Evolutionary conservation across 2,888 invertebrate species (phyloP).

Genomic region (Tethea ocularis): DNA sequence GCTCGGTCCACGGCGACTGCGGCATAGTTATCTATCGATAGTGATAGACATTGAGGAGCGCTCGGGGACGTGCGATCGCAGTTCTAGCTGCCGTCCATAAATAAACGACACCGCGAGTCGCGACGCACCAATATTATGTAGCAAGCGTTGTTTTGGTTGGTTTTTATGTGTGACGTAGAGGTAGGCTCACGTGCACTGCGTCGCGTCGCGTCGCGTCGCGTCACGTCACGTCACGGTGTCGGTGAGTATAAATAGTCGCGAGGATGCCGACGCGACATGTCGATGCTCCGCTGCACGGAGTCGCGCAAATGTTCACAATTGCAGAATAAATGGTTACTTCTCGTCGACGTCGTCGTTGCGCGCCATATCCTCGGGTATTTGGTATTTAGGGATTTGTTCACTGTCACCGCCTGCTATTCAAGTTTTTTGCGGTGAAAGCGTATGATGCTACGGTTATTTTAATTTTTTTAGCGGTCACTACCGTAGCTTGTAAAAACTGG

Average conservation of each 20-base stretch:
- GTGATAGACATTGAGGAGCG: no score
- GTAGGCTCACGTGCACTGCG: not conserved
- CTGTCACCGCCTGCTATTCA: no score
- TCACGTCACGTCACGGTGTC: constrained; percentile 5
- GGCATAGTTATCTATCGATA: no score
- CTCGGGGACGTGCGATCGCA: no score
- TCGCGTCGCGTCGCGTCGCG: constrained; percentile 5
- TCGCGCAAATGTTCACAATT: not conserved
- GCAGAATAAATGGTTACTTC: not conserved
- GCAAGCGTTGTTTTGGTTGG: not conserved
- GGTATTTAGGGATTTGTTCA: not conserved
- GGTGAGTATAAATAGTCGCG: constrained; percentile 5
- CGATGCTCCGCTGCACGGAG: not conserved
- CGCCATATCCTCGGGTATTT: not conserved
- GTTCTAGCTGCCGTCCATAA: not conserved
- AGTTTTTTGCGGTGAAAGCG: no score
- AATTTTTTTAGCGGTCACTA: no score
- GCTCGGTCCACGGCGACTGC: no score
- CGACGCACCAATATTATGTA: not conserved
- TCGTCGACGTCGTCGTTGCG: not conserved
- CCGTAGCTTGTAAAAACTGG: no score
- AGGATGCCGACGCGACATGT: no score
- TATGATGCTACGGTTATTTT: no score
- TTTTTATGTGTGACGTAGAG: no score
- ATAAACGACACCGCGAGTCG: no score